Evolutionary conservation across 2,888 invertebrate species (phyloP), one percentile per base, ranked within the genome.

Genomic region (Dexiosoma caninum): DNA sequence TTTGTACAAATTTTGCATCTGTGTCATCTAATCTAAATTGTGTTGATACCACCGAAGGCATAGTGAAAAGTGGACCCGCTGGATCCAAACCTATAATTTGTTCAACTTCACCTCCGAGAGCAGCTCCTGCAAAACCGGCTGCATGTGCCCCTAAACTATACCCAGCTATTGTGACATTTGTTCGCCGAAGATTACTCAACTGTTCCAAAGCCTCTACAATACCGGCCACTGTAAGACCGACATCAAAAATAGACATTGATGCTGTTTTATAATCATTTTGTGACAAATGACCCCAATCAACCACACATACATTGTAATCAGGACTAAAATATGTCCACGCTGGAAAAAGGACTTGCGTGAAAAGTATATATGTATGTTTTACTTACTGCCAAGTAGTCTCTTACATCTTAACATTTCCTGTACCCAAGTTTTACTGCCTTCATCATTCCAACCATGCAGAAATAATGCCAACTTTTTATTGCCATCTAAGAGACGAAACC

Each of bases 21-120:
- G 84, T 86, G 40, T 83, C 72, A 69, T 90, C 90, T 27, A 90
- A 67, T 1, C 89, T 86, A 71, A 88, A 88, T 59, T 86, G 83
- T 19, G 86, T 53, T 14, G 88, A 85, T 9, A 90, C 88, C 14
- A 85, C 87, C 1, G 87, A 84, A 1, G 90, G 90, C 78, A 89
- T 62, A 0, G 89, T 88, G 75, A 90, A 90, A 7, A 90, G 83
- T 9, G 90, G 90, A 8, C 89, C 89, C 2, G 90, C 90, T 49
- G 90, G 90, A 86, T 90, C 90, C 59, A 90, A 83, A 7, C 89
- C 90, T 75, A 90, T 90, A 69, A 90, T 90, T 82, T 90, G 88
- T 76, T 89, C 89, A 51, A 90, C 82, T 74, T 86, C 75, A 0
- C 90, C 88, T 21, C 85, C 83, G 2, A 90, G 84, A 44, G 85